Conservation (phyloP, 2,113 vertebrate species). For the Peromyscus californicus region DNA sequence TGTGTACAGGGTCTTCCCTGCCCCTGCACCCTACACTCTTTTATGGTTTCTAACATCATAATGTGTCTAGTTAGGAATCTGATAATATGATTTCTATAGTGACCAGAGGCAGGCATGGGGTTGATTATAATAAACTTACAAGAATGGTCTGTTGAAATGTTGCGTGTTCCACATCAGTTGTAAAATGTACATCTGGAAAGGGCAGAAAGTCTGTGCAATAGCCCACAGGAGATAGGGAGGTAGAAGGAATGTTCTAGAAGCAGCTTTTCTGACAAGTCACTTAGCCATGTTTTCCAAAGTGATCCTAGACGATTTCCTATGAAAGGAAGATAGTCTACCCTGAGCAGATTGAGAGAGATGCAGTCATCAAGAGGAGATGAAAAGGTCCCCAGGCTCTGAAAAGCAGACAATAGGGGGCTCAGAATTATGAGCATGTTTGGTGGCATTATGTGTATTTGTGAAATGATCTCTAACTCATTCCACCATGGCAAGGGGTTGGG, state of each 20-base stretch:
- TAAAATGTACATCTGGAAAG: slow-evolving; percentile 52
- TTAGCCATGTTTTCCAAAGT: neutral
- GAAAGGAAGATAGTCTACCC: neutral
- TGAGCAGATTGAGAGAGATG: neutral
- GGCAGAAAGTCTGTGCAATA: slow-evolving; percentile 49
- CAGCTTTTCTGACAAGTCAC: neutral
- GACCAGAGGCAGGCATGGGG: slow-evolving; percentile 22
- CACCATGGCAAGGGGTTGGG: neutral
- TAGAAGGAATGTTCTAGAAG: slow-evolving; percentile 37
- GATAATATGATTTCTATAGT: slow-evolving; percentile 60
- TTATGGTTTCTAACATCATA: slow-evolving; percentile 59
- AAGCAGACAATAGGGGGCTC: neutral
- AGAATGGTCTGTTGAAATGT: slow-evolving; percentile 70
- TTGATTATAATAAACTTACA: slow-evolving; percentile 70
- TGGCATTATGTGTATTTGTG: neutral
- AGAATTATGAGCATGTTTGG: neutral
- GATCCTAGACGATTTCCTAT: neutral
- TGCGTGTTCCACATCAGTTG: slow-evolving; percentile 48
- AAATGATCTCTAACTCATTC: slow-evolving; percentile 47
- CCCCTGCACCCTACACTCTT: neutral
- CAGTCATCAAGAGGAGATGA: neutral
- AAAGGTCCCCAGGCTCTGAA: neutral
- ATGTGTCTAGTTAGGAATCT: slow-evolving; percentile 58
- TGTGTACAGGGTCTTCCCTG: slow-evolving; percentile 35
- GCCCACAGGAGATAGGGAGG: neutral